A percentile compares a stretch with the other conserved stretches of the same genome.
phyloP scores from a whole-genome alignment of 2,888 invertebrate species.

The Tenthredo notha region DNA sequence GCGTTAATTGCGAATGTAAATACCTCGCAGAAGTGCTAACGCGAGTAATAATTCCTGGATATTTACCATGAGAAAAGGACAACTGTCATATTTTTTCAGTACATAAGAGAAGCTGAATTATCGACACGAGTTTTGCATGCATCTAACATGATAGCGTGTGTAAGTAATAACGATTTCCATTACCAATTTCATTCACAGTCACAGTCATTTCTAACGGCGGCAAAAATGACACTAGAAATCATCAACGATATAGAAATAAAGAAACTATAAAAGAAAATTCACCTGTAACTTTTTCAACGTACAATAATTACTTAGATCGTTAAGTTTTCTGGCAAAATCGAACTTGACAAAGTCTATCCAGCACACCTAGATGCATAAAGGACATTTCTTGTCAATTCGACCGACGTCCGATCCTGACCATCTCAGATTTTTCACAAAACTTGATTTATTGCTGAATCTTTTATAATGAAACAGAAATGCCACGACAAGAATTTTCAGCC shows the following conservation, averaged over 20 bases:
- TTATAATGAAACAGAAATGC: no score
- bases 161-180: background rate
- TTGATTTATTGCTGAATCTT: no score
- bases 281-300: background rate
- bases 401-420: no score
- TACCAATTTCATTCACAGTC: background rate
- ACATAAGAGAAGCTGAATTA: conserved; percentile 9
- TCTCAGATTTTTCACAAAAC: no score
- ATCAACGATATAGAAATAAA: background rate
- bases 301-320: background rate
- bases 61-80: conserved; percentile 45
- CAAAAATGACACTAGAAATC: background rate
- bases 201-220: background rate
- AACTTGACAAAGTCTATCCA: background rate
- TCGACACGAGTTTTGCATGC: background rate
- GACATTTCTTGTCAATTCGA: no score
- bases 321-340: background rate
- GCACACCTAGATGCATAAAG: background rate
- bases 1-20: conserved; percentile 34
- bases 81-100: background rate
- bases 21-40: background rate
- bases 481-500: no score
- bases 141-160: conserved; percentile 27
- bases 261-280: background rate
- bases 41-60: background rate